Evolutionary conservation across 2,113 vertebrate species (phyloP).

Genomic region (Callipepla californica): DNA sequence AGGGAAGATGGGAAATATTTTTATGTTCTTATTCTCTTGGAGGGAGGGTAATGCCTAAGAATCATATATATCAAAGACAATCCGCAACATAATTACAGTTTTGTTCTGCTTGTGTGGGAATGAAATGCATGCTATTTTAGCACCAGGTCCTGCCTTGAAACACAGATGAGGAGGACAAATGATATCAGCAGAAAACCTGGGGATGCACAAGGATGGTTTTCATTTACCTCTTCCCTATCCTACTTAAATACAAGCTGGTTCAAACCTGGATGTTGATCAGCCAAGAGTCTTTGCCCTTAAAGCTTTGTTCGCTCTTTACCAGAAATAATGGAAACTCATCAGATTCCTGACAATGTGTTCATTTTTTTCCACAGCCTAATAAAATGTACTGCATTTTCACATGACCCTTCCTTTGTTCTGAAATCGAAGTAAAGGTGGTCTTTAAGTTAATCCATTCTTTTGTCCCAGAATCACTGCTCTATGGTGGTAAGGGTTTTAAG

Average conservation of each 20-base stretch:
- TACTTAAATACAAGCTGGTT: not conserved
- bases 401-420: not conserved
- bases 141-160: not conserved
- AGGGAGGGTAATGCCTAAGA: not conserved
- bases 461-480: not conserved
- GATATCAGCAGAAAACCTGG: not conserved
- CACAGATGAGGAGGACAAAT: not conserved
- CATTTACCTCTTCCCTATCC: not conserved
- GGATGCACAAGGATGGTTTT: not conserved
- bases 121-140: not conserved
- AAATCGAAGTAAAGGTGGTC: not conserved
- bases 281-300: not conserved
- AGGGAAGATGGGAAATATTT: not conserved
- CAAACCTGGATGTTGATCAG: not conserved
- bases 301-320: not conserved
- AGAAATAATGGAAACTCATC: not conserved
- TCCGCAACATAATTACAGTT: not conserved
- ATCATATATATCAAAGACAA: not conserved
- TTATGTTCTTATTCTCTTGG: not conserved
- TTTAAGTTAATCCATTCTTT: not conserved
- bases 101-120: not conserved
- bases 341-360: not conserved
- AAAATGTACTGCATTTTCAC: not conserved
- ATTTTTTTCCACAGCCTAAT: not conserved
- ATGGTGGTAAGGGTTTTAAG: not conserved